Evolutionary conservation across 2,113 vertebrate species (phyloP).

Genomic region (Egretta garzetta): DNA sequence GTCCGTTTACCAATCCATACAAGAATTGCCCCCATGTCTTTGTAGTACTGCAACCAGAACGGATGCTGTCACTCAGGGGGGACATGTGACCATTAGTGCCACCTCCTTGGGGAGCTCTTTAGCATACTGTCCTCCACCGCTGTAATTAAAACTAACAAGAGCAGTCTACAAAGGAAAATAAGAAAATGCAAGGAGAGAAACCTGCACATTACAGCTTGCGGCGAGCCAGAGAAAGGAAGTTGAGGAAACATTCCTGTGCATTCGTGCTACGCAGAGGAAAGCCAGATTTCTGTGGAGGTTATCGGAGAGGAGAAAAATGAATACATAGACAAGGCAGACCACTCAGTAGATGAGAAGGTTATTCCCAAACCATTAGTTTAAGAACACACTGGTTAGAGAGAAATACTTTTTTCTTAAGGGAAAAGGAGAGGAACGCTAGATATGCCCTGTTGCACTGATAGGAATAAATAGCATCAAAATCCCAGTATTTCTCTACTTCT

Average conservation of each 20-base stretch:
- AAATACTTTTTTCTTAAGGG: neutral
- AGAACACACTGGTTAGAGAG: neutral
- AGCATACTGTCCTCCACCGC: slow-evolving; percentile 63
- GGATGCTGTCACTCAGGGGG: slow-evolving; percentile 66
- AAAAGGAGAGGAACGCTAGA: neutral
- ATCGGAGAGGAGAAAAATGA: neutral
- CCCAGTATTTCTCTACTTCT: neutral
- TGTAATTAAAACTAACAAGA: slow-evolving; percentile 72
- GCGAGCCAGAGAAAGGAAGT: neutral
- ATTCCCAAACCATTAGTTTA: neutral
- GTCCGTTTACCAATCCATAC: slow-evolving; percentile 59
- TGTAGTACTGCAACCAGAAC: slow-evolving; percentile 58
- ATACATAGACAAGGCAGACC: neutral
- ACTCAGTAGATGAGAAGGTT: neutral
- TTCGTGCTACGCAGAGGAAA: neutral
- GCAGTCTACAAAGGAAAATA: slow-evolving; percentile 54
- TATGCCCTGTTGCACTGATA: neutral
- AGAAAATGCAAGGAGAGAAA: slow-evolving; percentile 43
- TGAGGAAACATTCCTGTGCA: neutral
- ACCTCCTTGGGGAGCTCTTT: slow-evolving; percentile 64
- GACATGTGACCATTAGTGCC: slow-evolving; percentile 59
- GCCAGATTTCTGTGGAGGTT: neutral
- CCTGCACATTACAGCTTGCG: neutral
- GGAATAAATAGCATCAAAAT: neutral
- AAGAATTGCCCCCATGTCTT: slow-evolving; percentile 61